These are phyloP conservation scores for Cyanoderma ruficeps DNA, from an alignment of 2,113 vertebrate genomes.

Conservation along the genomic window DNA sequence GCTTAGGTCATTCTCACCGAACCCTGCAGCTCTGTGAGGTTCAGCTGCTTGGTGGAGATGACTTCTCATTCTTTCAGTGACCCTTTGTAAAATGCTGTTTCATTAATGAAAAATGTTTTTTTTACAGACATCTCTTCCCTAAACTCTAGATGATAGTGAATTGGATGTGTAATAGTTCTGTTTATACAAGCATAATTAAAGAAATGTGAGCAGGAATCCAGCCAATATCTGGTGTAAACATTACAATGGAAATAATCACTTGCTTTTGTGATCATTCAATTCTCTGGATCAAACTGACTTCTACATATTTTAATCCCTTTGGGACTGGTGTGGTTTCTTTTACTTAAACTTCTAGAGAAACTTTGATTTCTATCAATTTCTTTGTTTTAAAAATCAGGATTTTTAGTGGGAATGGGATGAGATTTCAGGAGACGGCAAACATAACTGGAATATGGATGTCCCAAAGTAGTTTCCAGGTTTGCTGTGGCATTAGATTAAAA, in stretches of 20 bases:
- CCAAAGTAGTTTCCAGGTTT: background rate
- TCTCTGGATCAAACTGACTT: constrained; percentile 16
- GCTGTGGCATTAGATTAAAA: background rate
- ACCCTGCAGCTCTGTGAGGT: constrained; percentile 45
- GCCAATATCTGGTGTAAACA: constrained; percentile 52
- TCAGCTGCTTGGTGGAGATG: constrained; percentile 27
- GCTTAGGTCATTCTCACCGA: constrained; percentile 41
- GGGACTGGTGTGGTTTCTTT: constrained; percentile 14
- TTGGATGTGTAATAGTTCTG: background rate
- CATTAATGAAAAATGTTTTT: constrained; percentile 12
- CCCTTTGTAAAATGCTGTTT: constrained; percentile 31
- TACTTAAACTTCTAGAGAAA: background rate
- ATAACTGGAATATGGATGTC: background rate
- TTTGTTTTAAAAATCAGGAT: background rate
- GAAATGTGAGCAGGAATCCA: background rate
- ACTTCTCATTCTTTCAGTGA: constrained; percentile 48
- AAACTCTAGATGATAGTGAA: constrained; percentile 3
- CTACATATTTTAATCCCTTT: background rate
- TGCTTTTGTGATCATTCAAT: background rate
- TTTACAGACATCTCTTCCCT: background rate
- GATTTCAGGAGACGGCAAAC: background rate
- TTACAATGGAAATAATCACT: constrained; percentile 19
- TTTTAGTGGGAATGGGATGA: background rate
- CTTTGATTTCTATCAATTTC: background rate
- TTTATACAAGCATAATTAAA: constrained; percentile 46